Conservation (phyloP, 2,113 vertebrate genomes). For the Rhea americana region DNA sequence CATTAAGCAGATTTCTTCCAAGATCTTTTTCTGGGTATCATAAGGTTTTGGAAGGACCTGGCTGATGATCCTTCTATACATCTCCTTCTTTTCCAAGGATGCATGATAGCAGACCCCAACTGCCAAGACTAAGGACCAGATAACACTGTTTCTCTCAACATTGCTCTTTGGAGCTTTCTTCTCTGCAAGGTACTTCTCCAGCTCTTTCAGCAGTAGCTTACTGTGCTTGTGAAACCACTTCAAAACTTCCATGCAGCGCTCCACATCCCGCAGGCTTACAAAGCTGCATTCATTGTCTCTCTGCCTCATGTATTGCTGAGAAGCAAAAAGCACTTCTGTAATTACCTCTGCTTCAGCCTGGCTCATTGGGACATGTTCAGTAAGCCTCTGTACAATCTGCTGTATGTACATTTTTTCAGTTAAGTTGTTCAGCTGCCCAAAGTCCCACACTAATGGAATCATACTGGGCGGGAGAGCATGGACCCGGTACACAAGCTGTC, state of each 20-base stretch:
- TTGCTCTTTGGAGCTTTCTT: neutral
- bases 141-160: constrained; percentile 52
- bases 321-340: constrained; percentile 83
- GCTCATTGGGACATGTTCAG: neutral
- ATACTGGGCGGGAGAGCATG: constrained; percentile 94
- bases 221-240: constrained; percentile 85
- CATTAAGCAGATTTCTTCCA: constrained; percentile 83
- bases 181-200: constrained; percentile 50
- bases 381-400: constrained; percentile 90
- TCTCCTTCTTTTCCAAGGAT: constrained; percentile 84
- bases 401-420: constrained; percentile 87
- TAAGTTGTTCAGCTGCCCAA: constrained; percentile 87
- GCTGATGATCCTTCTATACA: constrained; percentile 80
- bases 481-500: constrained; percentile 95
- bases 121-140: constrained; percentile 90
- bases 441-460: constrained; percentile 95
- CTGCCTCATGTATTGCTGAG: constrained; percentile 89
- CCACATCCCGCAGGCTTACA: constrained; percentile 94
- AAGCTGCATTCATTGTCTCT: constrained; percentile 87
- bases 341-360: neutral
- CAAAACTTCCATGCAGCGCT: constrained; percentile 90
- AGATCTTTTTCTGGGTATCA: constrained; percentile 61
- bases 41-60: constrained; percentile 73
- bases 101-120: constrained; percentile 92
- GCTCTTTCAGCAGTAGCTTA: constrained; percentile 71